Evolutionary conservation across 2,888 invertebrate genomes (phyloP), one percentile per base, ranked within the genome.

Genomic region (Caenorhabditis panamensis): DNA sequence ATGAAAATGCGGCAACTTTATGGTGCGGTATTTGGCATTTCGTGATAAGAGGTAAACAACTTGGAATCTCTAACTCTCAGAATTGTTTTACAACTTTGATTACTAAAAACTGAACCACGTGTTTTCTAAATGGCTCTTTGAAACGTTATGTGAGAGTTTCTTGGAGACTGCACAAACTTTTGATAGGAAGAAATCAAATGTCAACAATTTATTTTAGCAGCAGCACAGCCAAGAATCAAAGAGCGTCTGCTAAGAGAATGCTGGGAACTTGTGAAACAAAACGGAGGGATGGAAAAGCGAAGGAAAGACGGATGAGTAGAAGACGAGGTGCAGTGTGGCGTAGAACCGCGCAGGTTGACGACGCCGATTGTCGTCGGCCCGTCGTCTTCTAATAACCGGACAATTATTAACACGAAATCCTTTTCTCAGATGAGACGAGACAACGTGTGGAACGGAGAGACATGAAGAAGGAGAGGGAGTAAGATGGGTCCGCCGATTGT

Each of bases 321-420:
- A 31, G 9, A 22, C 20, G 49, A 54, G 24, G 54, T 54, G 11
- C 54, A 54, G 54, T 54, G 54, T 54, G 62, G 49, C 31, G 49
- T 24, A 63, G 62, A 63, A 49, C 24, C 22, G 59, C 41, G 44
- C 59, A 37, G 59, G 54, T 54, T 54, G 54, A 54, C 9, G 54
- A 54, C n/a, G n/a, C n/a, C 28, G 54, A 59, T 24, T 59, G 59
- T 59, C 59, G 44, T 41, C 59, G 36, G 20, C 31, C 26, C 58
- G 26, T 37, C 58, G 26, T 58, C 36, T 58, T 20, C 59, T 59
- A 44, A 71, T 62, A 54, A 62, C 69, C 41, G 61, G 49, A 71
- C 54, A 61, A 28, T 26, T 62, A 54, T 59, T 31, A 61, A 47
- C 41, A 47, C 22, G 62, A 63, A 63, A 49, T 31, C 47, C 58